phyloP scores from a whole-genome alignment of 2,113 vertebrate species.

The Percina caprodes region DNA sequence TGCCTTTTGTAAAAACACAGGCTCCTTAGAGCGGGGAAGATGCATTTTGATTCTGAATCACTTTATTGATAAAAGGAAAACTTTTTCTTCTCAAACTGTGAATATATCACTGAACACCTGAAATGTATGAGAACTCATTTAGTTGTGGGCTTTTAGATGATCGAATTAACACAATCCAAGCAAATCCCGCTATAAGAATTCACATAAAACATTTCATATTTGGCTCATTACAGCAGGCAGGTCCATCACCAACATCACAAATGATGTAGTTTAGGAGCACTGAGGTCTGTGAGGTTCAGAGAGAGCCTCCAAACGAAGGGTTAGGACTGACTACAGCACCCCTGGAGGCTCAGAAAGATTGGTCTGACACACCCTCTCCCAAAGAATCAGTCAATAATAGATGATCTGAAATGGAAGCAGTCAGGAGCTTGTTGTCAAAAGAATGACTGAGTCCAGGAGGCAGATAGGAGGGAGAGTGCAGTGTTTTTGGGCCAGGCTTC shows the following conservation, averaged over 20 bases:
- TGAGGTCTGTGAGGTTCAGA: constrained; percentile 10
- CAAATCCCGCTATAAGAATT: neutral
- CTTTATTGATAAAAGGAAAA: neutral
- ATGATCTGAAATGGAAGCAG: constrained; percentile 67
- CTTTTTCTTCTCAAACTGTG: neutral
- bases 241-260: neutral
- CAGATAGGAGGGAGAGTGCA: constrained; percentile 12
- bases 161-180: neutral
- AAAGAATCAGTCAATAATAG: constrained; percentile 70
- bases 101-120: neutral
- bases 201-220: neutral
- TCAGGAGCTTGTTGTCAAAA: constrained; percentile 59
- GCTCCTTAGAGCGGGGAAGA: constrained; percentile 51
- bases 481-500: constrained; percentile 24
- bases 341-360: constrained; percentile 14
- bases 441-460: constrained; percentile 32
- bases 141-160: neutral
- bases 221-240: neutral
- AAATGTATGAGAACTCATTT: neutral
- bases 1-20: too few relatives aligned
- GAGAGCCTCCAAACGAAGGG: constrained; percentile 24
- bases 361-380: constrained; percentile 23
- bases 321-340: constrained; percentile 1
- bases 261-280: constrained; percentile 3
- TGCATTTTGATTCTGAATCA: constrained; percentile 55